Evolutionary conservation across 2,113 vertebrate species (phyloP).

Genomic region (Platysteira castanea): DNA sequence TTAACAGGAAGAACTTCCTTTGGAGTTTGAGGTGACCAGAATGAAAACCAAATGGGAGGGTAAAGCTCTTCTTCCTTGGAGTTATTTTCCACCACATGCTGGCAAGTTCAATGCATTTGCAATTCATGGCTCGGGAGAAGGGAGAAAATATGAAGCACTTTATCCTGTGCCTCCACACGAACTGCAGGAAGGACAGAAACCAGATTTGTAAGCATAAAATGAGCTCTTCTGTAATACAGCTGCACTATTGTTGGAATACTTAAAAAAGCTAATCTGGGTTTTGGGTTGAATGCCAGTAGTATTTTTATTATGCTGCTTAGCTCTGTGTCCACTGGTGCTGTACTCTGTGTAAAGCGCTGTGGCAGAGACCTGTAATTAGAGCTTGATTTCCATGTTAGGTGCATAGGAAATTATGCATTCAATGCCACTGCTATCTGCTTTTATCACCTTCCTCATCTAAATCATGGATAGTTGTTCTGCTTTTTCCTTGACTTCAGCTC

Average conservation of each 20-base stretch:
- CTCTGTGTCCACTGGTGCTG: neutral
- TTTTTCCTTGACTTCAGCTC: neutral
- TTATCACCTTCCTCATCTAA: neutral
- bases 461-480: neutral
- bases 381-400: neutral
- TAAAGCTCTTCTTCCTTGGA: conserved; percentile 71
- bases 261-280: neutral
- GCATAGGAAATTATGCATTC: neutral
- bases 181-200: conserved; percentile 62
- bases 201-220: conserved; percentile 76
- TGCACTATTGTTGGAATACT: neutral
- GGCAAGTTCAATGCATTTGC: conserved; percentile 76
- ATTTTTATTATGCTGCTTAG: neutral
- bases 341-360: neutral
- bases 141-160: conserved; percentile 74
- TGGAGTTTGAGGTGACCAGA: conserved; percentile 63
- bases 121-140: conserved; percentile 70
- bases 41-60: conserved; percentile 67
- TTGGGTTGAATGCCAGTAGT: neutral
- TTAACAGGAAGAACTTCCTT: conserved; percentile 62
- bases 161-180: conserved; percentile 65
- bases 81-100: conserved; percentile 69
- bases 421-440: neutral
- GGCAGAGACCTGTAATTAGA: neutral
- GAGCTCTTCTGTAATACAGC: neutral